Percentiles rank a stretch among this genome's conserved stretches.
phyloP scores from a whole-genome alignment of 2,888 invertebrate genomes.

The Lepidocyrtinus sp. region DNA sequence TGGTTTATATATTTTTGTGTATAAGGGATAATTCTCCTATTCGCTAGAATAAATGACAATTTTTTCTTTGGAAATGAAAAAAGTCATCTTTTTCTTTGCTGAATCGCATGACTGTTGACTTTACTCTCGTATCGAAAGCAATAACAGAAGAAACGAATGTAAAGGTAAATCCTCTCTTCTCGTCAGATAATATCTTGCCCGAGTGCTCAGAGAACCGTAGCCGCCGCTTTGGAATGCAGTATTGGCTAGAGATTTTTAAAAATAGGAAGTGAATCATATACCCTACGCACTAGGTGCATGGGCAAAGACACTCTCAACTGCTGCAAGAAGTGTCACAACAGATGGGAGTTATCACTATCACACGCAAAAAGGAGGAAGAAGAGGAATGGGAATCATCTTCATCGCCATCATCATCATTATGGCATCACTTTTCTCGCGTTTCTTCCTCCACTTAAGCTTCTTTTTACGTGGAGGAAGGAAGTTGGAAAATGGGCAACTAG shows the following conservation, averaged over 20 bases:
- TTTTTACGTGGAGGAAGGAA: background rate
- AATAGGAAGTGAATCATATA: background rate
- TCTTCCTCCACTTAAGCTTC: background rate
- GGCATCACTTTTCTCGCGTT: background rate
- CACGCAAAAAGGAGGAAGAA: constrained; percentile 23
- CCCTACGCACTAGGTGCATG: too few relatives aligned
- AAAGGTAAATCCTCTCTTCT: background rate
- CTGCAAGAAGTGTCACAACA: constrained; percentile 64
- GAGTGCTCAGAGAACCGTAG: background rate
- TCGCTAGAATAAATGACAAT: constrained; percentile 8
- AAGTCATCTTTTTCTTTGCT: background rate
- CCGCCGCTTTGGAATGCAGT: constrained; percentile 19
- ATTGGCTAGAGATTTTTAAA: constrained; percentile 7
- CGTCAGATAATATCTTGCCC: background rate
- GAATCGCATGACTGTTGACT: background rate
- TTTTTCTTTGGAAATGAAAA: constrained; percentile 21
- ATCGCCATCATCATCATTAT: background rate
- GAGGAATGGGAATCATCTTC: constrained; percentile 14
- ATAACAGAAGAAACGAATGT: background rate
- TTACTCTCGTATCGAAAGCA: background rate
- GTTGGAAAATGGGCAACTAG: background rate
- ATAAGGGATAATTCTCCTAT: background rate
- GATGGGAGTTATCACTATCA: constrained; percentile 66
- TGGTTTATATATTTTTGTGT: background rate
- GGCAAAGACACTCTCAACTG: constrained; percentile 2